Percentiles rank a stretch among this genome's conserved stretches.
Evolutionary conservation across 2,797 vertebrate species (phyloP).

Genomic region (Gila robusta): DNA sequence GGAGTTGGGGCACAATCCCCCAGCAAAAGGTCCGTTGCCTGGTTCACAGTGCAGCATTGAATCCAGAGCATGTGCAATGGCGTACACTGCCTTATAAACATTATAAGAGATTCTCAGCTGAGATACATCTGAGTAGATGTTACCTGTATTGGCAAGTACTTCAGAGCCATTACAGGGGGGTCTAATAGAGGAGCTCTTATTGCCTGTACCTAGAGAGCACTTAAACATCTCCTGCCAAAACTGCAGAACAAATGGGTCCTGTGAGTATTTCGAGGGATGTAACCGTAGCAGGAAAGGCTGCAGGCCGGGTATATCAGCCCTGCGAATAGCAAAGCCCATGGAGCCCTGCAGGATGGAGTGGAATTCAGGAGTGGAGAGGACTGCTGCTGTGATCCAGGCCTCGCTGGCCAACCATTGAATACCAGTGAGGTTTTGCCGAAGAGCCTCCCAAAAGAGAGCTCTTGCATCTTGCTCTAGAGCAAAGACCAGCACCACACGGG

Average conservation of each 20-base stretch:
- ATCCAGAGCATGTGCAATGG: conserved; percentile 75
- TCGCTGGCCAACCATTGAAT: conserved; percentile 85
- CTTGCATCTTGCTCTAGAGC: conserved; percentile 82
- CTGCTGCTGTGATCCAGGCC: conserved; percentile 84
- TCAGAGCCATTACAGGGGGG: conserved; percentile 77
- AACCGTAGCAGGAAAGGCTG: conserved; percentile 79
- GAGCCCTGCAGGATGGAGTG: conserved; percentile 79
- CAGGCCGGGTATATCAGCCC: conserved; percentile 76
- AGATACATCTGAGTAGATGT: conserved; percentile 84
- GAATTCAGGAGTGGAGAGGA: conserved; percentile 77
- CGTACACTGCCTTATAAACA: conserved; percentile 83
- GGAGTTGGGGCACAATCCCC: conserved; percentile 70
- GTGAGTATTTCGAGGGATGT: conserved; percentile 67
- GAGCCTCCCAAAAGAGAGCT: conserved; percentile 77
- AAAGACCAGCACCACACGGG: conserved; percentile 80
- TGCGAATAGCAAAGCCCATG: conserved; percentile 82
- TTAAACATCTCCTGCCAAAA: conserved; percentile 84
- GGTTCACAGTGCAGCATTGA: conserved; percentile 74
- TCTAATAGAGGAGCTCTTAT: conserved; percentile 47
- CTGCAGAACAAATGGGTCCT: conserved; percentile 76
- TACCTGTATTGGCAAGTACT: conserved; percentile 70
- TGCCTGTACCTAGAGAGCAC: conserved; percentile 67
- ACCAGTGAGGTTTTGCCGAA: conserved; percentile 76
- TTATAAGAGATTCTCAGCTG: conserved; percentile 86
- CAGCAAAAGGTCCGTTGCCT: conserved; percentile 69